phyloP scores from a whole-genome alignment of 2,888 invertebrate genomes.

The Pelosia muscerda region DNA sequence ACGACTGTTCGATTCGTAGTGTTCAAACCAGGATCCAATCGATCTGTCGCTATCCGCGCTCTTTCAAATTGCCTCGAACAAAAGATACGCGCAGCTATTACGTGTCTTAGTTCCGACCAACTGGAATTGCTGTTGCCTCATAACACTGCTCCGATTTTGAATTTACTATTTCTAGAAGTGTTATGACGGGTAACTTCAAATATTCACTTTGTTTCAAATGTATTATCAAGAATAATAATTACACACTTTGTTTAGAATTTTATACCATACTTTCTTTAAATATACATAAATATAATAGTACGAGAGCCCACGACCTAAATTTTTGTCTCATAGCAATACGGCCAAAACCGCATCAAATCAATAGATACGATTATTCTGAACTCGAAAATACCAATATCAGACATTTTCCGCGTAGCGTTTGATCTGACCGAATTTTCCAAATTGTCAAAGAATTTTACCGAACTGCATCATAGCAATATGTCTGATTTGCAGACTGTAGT shows the following conservation, averaged over 20 bases:
- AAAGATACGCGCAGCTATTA: slow-evolving; percentile 45
- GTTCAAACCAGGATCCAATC: slow-evolving; percentile 70
- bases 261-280: neutral
- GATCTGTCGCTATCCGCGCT: slow-evolving; percentile 60
- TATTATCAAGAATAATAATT: neutral
- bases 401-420: too few species aligned
- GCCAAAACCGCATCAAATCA: too few species aligned
- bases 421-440: too few species aligned
- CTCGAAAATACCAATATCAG: too few species aligned
- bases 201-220: neutral
- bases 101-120: slow-evolving; percentile 41
- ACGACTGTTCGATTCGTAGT: slow-evolving; percentile 83
- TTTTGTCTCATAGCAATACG: too few species aligned
- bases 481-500: too few species aligned
- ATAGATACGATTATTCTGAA: too few species aligned
- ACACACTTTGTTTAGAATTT: neutral
- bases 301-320: too few species aligned
- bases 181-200: neutral
- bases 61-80: slow-evolving; percentile 41
- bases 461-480: too few species aligned
- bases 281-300: too few species aligned
- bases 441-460: too few species aligned
- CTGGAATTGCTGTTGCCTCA: slow-evolving; percentile 15
- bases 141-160: neutral
- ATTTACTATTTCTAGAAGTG: slow-evolving; percentile 13